A percentile compares a stretch with the other conserved stretches of the same genome.
phyloP scores from a whole-genome alignment of 2,797 vertebrate species.

The Pangasius sanitwongsei region DNA sequence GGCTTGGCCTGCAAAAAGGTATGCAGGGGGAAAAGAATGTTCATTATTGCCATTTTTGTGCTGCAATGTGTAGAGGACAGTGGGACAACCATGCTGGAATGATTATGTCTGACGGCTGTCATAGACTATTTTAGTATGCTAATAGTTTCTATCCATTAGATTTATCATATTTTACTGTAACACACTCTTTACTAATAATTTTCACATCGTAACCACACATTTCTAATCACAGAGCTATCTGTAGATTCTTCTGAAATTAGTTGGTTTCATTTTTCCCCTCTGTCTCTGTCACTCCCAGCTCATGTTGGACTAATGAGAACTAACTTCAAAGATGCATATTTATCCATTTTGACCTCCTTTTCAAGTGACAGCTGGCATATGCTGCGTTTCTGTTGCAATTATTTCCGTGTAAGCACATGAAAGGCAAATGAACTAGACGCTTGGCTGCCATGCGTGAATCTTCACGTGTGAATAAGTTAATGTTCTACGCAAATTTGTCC shows the following conservation, averaged over 20 bases:
- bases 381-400: slow-evolving; percentile 53
- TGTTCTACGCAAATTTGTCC: background rate
- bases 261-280: background rate
- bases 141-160: background rate
- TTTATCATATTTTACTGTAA: background rate
- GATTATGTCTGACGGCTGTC: background rate
- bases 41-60: slow-evolving; percentile 51
- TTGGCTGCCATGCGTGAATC: slow-evolving; percentile 33
- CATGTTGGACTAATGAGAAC: slow-evolving; percentile 57
- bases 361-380: slow-evolving; percentile 62
- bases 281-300: slow-evolving; percentile 22
- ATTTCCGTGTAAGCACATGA: slow-evolving; percentile 55
- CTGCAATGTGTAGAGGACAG: slow-evolving; percentile 33
- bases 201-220: background rate
- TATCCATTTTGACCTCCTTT: slow-evolving; percentile 60
- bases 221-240: background rate
- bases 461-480: slow-evolving; percentile 38
- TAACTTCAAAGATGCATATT: slow-evolving; percentile 61
- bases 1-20: slow-evolving; percentile 45
- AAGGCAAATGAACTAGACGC: slow-evolving; percentile 51
- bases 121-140: background rate
- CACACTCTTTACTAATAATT: background rate
- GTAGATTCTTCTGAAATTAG: background rate
- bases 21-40: slow-evolving; percentile 32
- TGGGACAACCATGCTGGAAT: slow-evolving; percentile 21